Evolutionary conservation across 2,888 invertebrate species (phyloP).

Genomic region (Stictocephala bisonia): DNA sequence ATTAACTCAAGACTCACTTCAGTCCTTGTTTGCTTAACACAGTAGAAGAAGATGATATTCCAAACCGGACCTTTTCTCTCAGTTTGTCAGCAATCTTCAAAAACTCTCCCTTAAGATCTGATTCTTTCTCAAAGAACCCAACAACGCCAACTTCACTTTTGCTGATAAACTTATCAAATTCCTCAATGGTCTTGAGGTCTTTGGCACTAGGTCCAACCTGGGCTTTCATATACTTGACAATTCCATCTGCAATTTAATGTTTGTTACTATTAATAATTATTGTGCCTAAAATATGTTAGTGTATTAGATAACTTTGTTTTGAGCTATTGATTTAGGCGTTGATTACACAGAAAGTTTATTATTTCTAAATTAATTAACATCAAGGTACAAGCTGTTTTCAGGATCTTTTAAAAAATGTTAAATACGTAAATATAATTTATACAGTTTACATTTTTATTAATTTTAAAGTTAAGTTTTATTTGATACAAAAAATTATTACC

Average conservation of each 20-base stretch:
- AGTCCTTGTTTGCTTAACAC: slow-evolving; percentile 82
- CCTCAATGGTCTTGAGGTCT: slow-evolving; percentile 77
- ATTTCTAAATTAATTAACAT: no score
- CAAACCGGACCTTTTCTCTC: slow-evolving; percentile 91
- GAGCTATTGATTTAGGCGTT: no score
- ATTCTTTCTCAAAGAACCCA: slow-evolving; percentile 85
- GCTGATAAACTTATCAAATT: slow-evolving; percentile 77
- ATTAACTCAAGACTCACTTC: slow-evolving; percentile 71
- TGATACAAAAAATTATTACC: no score
- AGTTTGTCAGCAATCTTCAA: slow-evolving; percentile 90
- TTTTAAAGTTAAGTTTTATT: no score
- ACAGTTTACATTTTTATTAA: no score
- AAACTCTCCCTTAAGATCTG: slow-evolving; percentile 84
- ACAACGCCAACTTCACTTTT: slow-evolving; percentile 84
- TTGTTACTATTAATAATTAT: no score
- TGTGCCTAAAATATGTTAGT: no score
- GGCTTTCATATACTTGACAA: slow-evolving; percentile 85
- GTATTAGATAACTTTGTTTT: no score
- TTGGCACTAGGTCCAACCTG: slow-evolving; percentile 97
- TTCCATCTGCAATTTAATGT: slow-evolving; percentile 70
- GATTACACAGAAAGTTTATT: no score
- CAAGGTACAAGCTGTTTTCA: no score
- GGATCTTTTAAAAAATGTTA: no score
- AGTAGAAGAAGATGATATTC: slow-evolving; percentile 77
- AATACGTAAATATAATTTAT: no score